Evolutionary conservation across 2,113 vertebrate species (phyloP).

Genomic region (Polyodon spathula): DNA sequence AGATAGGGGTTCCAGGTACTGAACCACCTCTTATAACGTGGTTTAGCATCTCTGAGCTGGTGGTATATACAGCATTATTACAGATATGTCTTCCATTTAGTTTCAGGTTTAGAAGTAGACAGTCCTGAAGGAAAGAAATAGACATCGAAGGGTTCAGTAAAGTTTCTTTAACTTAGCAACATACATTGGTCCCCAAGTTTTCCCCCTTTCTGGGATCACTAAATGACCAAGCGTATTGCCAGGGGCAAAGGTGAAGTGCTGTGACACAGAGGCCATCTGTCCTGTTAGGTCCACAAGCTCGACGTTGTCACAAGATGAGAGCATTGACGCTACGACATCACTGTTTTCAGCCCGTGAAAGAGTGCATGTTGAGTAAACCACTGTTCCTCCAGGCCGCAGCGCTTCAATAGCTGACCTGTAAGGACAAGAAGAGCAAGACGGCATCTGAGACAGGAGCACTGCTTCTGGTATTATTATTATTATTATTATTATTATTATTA

Average conservation of each 20-base stretch:
- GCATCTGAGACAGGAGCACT: too few relatives aligned
- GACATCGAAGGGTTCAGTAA: slow-evolving; percentile 1
- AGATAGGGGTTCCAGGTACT: too few relatives aligned
- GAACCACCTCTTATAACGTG: too few relatives aligned
- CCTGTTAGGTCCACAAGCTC: slow-evolving; percentile 60
- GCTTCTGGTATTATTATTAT: too few relatives aligned
- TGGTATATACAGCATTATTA: too few relatives aligned
- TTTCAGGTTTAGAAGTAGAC: background rate
- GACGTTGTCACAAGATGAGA: slow-evolving; percentile 55
- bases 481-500: too few relatives aligned
- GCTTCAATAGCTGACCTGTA: slow-evolving; percentile 77
- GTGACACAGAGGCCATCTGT: slow-evolving; percentile 52
- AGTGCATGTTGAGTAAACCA: slow-evolving; percentile 92
- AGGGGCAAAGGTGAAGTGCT: slow-evolving; percentile 53
- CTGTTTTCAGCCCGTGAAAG: slow-evolving; percentile 81
- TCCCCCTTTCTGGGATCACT: slow-evolving; percentile 25
- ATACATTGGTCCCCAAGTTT: slow-evolving; percentile 89
- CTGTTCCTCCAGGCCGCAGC: slow-evolving; percentile 71
- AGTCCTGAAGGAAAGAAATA: too few relatives aligned
- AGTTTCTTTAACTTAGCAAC: slow-evolving; percentile 71
- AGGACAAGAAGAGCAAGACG: slow-evolving; percentile 9
- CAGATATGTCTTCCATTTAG: too few relatives aligned
- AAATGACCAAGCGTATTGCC: too few relatives aligned
- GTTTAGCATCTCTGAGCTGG: background rate
- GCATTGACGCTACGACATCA: slow-evolving; percentile 60